Conservation (phyloP, 2,888 invertebrate species). For the Epinotia brunnichana region DNA sequence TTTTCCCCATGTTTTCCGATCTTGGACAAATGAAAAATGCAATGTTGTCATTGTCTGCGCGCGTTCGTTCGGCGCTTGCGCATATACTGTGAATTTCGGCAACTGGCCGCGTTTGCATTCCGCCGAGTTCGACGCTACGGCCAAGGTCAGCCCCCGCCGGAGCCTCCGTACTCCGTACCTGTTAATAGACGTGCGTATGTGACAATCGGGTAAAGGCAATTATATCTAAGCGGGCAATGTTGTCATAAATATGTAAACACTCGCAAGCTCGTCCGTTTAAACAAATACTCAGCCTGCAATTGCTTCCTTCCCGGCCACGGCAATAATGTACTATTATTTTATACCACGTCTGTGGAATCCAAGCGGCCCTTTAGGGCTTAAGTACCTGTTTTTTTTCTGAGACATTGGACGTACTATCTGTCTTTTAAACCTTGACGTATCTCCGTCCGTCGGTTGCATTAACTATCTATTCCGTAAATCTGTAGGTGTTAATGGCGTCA, state of each 20-base stretch:
- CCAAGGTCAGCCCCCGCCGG: slow-evolving; percentile 69
- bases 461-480: background rate
- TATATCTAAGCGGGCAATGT: background rate
- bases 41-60: slow-evolving; percentile 1
- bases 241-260: background rate
- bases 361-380: no score
- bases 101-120: slow-evolving; percentile 75
- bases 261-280: no score
- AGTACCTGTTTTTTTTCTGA: no score
- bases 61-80: slow-evolving; percentile 23
- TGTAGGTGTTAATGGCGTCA: slow-evolving; percentile 8
- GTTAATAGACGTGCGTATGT: slow-evolving; percentile 21
- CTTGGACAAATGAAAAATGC: background rate
- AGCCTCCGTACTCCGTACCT: slow-evolving; percentile 44
- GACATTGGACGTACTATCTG: no score
- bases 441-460: no score
- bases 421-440: background rate
- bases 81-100: slow-evolving; percentile 66
- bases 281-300: no score
- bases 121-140: slow-evolving; percentile 73
- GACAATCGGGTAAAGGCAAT: background rate
- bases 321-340: no score
- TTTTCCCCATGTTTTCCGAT: no score
- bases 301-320: no score
- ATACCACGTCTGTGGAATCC: no score